Conservation (phyloP, 2,888 invertebrate species). For the Trachelus iudaicus region DNA sequence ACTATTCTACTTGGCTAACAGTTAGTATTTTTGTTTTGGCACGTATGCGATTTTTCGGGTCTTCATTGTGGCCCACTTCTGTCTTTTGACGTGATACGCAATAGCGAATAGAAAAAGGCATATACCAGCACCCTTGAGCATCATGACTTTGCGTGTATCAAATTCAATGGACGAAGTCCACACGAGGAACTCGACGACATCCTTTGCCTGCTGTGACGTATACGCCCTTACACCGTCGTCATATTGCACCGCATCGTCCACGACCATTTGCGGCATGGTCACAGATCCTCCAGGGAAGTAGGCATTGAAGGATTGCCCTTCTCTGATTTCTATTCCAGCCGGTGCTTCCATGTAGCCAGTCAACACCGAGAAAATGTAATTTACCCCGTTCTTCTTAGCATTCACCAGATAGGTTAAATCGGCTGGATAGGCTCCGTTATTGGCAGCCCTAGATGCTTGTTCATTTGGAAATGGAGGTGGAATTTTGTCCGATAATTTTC, state of each 20-base stretch:
- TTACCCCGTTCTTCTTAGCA: slow-evolving; percentile 89
- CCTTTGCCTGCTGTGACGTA: slow-evolving; percentile 95
- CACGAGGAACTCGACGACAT: slow-evolving; percentile 90
- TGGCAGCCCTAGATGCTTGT: slow-evolving; percentile 94
- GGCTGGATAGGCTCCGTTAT: slow-evolving; percentile 95
- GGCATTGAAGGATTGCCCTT: slow-evolving; percentile 95
- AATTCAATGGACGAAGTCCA: slow-evolving; percentile 94
- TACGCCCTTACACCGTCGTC: slow-evolving; percentile 91
- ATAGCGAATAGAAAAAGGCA: slow-evolving; percentile 73
- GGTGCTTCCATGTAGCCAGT: slow-evolving; percentile 95
- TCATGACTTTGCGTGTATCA: slow-evolving; percentile 85
- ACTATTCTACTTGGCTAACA: background rate
- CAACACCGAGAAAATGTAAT: slow-evolving; percentile 93
- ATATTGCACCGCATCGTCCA: slow-evolving; percentile 75
- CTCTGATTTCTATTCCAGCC: slow-evolving; percentile 84
- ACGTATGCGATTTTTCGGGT: slow-evolving; percentile 83
- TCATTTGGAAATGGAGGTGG: slow-evolving; percentile 95
- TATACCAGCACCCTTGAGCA: slow-evolving; percentile 79
- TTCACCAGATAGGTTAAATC: slow-evolving; percentile 89
- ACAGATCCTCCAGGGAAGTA: slow-evolving; percentile 98
- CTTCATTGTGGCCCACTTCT: slow-evolving; percentile 85
- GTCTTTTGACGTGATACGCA: slow-evolving; percentile 81
- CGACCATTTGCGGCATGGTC: slow-evolving; percentile 77
- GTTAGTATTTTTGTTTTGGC: slow-evolving; percentile 64
- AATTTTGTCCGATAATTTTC: slow-evolving; percentile 90